phyloP scores from a whole-genome alignment of 2,888 invertebrate species.

The Halocaridina rubra region DNA sequence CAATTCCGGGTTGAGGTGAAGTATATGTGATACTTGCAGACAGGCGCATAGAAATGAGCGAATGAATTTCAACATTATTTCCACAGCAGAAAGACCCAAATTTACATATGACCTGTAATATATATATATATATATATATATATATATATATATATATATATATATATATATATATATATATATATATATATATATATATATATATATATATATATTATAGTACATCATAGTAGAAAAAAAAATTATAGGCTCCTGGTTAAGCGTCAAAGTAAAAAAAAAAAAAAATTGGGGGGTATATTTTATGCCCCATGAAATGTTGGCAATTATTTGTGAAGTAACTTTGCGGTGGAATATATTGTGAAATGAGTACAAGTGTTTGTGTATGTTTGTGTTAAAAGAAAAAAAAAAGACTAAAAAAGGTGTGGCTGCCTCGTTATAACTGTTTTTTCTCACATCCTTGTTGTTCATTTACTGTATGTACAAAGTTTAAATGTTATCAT shows the following conservation, averaged over 20 bases:
- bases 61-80: conserved; percentile 25
- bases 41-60: conserved; percentile 41
- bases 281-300: neutral
- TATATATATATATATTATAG: too few relatives aligned
- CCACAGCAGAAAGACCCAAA: neutral
- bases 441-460: conserved; percentile 54
- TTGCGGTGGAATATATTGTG: too few relatives aligned
- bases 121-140: conserved; percentile 3
- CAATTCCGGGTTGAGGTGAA: conserved; percentile 5
- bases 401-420: too few relatives aligned
- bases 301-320: too few relatives aligned
- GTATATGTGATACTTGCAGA: conserved; percentile 45
- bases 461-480: conserved; percentile 60
- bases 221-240: neutral
- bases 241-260: neutral
- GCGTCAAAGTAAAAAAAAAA: neutral
- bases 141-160: conserved; percentile 14
- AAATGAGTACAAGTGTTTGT: too few relatives aligned
- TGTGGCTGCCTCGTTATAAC: conserved; percentile 36
- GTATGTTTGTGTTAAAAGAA: too few relatives aligned
- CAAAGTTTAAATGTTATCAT: conserved; percentile 60
- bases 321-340: too few relatives aligned
- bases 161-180: too few relatives aligned
- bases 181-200: too few relatives aligned
- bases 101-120: too few relatives aligned